Evolutionary conservation across 2,113 vertebrate genomes (phyloP), one percentile per base, ranked within the genome.

Genomic region (Dissostichus mawsoni): DNA sequence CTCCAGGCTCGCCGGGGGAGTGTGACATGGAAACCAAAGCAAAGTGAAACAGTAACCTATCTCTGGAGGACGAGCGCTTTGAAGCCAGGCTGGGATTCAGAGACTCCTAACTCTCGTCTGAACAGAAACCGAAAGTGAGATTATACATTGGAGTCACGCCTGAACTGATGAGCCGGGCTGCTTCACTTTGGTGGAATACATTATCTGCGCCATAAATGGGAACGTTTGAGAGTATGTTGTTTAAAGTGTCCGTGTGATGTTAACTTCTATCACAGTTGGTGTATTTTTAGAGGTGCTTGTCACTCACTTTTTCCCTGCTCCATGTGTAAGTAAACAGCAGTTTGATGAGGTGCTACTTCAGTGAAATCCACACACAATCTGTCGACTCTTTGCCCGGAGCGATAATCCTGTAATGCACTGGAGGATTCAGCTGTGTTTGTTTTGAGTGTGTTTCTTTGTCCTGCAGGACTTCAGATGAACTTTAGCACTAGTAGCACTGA

Each of bases 11-110:
- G 76, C 78, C 1, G 4, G 17, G 13, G 77, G 63, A 80, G 47
- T 74, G 76, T 76, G 75, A 84, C 80, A 78, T 55, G 8, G 51
- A 55, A 80, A 83, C 75, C 82, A 14, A 65, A 10, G 78, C 61
- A 14, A 81, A 79, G 84, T 63, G 85, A 79, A 87, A 78, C 78
- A 29, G 73, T 78, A 81, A 83, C 80, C 78, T 69, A 84, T 88
- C 90, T 89, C 83, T 25, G 71, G 77, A 80, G 85, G 74, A 81
- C 89, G 68, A 3, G 53, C 0, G 70, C 87, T 86, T 89, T 89
- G 87, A 90, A 87, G 88, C 87, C 36, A 11, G 12, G 69, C n/a
- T 57, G 81, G 73, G 76, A 89, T 69, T 77, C 83, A 50, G 76
- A 78, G 83, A 79, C 81, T 81, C 48, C 51, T 5, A 18, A 76